A percentile compares a stretch with the other conserved stretches of the same genome.
Conservation (phyloP, 2,797 vertebrate genomes). For the Uromys caudimaculatus region DNA sequence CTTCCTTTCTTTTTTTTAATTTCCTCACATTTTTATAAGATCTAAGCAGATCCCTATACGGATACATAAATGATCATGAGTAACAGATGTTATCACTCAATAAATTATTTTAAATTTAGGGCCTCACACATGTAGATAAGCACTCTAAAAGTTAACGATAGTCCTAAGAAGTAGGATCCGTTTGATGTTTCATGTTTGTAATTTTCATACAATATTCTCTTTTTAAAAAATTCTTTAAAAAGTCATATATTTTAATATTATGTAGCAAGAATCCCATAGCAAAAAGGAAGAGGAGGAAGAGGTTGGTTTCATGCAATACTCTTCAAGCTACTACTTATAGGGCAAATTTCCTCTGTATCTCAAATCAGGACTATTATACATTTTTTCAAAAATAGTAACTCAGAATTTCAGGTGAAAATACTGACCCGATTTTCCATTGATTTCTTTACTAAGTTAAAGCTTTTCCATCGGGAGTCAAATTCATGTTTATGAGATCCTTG, state of each 20-base stretch:
- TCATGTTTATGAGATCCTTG: conserved; percentile 99
- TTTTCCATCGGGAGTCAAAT: conserved; percentile 99
- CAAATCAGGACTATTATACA: conserved; percentile 11
- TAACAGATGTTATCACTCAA: background rate
- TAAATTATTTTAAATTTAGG: background rate
- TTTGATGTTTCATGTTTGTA: background rate
- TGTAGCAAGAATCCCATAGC: background rate
- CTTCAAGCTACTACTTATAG: conserved; percentile 11
- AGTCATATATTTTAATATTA: background rate
- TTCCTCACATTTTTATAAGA: background rate
- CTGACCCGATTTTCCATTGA: conserved; percentile 99
- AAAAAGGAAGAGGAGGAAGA: background rate
- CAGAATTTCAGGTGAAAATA: conserved; percentile 73
- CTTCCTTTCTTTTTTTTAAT: background rate
- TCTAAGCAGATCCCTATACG: background rate
- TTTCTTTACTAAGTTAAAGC: conserved; percentile 98
- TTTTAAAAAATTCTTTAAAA: background rate
- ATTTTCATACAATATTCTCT: background rate
- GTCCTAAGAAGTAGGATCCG: background rate
- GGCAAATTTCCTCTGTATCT: background rate
- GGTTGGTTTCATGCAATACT: background rate
- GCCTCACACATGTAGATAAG: background rate
- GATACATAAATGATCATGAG: background rate
- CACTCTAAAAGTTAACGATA: background rate
- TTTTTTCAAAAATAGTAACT: conserved; percentile 52